Base-by-base conservation (phyloP, 2,113 vertebrate species). In the Anthoscopus minutus region DNA sequence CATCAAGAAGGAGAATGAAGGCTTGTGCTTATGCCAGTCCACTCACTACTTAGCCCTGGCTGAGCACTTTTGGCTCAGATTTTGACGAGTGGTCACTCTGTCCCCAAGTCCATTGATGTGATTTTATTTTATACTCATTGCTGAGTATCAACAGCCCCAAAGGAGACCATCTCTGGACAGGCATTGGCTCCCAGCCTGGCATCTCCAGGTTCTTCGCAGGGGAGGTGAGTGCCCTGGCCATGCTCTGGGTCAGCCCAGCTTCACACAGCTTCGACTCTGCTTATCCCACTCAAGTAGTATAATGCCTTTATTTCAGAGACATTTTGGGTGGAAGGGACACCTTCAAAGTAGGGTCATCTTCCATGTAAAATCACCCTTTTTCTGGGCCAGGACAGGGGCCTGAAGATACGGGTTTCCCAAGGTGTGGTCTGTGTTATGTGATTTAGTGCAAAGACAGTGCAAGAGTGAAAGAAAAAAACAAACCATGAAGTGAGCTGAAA, bases 231-330 rank as follows among this genome's bases (percentile, higher is more conserved):
- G 48, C 30, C 57, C 53, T 61, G 50, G 44, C 51, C 1, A 1
- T 45, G 38, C 30, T 74, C 38, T 35, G 48, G 11, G 38, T 66
- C 79, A 82, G 38, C 27, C 40, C 64, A 51, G 40, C n/a, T 73
- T 67, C 58, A 10, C 1, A 2, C 24, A 73, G 19, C 67, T 91
- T 88, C 0, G 0, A 11, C 45, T 88, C 53, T n/a, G 27, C 71
- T 82, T 51, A 22, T 72, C 25, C 33, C 42, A 27, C 33, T 78
- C 38, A 23, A 53, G 25, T 2, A 66, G 35, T 7, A 20, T 16
- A 66, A 87, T n/a, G 45, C 15, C 30, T 86, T 72, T 24, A 45
- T 70, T 51, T 74, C 50, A 73, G 42, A 73, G 33, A 16, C 18
- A 20, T 47, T 69, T 72, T 2, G 7, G 19, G 30, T 80, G 37